These are phyloP conservation scores for Melanocharis versteri DNA, from an alignment of 2,113 vertebrate genomes.

Conservation along the genomic window DNA sequence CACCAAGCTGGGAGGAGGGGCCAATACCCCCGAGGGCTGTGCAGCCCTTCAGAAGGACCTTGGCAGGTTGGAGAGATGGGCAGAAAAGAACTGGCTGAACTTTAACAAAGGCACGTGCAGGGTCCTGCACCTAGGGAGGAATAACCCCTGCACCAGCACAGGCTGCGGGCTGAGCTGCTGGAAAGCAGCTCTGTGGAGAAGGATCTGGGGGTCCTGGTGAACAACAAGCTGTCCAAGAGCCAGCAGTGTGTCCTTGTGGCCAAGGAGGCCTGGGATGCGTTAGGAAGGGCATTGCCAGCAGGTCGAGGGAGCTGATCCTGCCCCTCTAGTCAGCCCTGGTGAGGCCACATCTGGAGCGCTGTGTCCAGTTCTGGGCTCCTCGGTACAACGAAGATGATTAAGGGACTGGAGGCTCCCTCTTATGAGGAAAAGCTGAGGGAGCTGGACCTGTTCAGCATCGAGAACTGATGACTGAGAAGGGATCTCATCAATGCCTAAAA, in stretches of 20 bases:
- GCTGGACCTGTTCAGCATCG: background rate
- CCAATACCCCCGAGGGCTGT: background rate
- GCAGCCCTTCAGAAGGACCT: background rate
- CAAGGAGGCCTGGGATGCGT: background rate
- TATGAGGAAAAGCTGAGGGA: background rate
- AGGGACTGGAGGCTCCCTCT: background rate
- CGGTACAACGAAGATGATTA: background rate
- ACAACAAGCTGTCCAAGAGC: background rate
- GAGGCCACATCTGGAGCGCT: background rate
- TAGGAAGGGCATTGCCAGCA: background rate
- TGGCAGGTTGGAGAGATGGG: accelerated
- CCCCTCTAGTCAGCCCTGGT: background rate
- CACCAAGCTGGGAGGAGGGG: background rate
- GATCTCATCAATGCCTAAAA: background rate
- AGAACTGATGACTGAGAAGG: background rate
- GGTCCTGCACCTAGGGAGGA: background rate
- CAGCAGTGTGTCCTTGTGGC: background rate
- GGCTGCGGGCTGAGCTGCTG: background rate
- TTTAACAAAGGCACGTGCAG: background rate
- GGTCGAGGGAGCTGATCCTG: background rate
- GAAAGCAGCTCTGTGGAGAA: background rate
- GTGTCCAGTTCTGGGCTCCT: background rate
- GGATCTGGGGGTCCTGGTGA: background rate
- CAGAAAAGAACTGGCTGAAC: background rate
- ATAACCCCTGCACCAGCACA: background rate